Evolutionary conservation across 2,888 invertebrate genomes (phyloP), one percentile per base, ranked within the genome.

Genomic region (Ernsta delagoae): DNA sequence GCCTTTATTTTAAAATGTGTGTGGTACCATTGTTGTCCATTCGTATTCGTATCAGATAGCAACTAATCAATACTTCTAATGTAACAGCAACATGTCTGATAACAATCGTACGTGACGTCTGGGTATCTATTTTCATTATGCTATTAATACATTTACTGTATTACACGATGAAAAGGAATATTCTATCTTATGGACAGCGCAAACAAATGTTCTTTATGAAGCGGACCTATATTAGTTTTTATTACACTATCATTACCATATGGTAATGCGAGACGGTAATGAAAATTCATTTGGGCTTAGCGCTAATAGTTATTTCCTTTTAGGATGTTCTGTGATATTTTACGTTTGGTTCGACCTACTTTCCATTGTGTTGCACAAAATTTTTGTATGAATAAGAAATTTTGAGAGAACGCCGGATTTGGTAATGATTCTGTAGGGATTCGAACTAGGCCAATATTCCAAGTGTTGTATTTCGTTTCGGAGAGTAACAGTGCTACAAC

Each of bases 241-340:
- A 50, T 50, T 16, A 50, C 50, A 6, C 5, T 50, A 16, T 50
- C 50, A 8, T 50, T 50, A 50, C 8, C 50, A 50, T 48, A 48
- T 50, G 50, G 50, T 50, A 50, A 50, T 50, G 50, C 16, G 50
- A 16, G 12, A 16, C 16, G 50, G 50, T 8, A 50, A 50, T 50
- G 50, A 50, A 50, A 50, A 50, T 50, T 50, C 50, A 50, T 50
- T 50, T 50, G 16, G 50, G 16, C 16, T 16, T 50, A 50, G 16
- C 16, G 16, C 16, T 16, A 7, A 16, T 50, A 16, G 16, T 7
- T 50, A 7, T 50, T 50, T n/a, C 50, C 16, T 16, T 50, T n/a
- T 5, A 2, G 41, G 41, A 7, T n/a, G n/a, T 16, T 50, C 7
- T 16, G 7, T 50, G 12, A 12, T 16, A 50, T 16, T 50, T 50